A percentile compares a stretch with the other conserved stretches of the same genome.
These are phyloP conservation scores for Rallus crepitans DNA, from an alignment of 2,797 vertebrate species.

Conservation along the genomic window DNA sequence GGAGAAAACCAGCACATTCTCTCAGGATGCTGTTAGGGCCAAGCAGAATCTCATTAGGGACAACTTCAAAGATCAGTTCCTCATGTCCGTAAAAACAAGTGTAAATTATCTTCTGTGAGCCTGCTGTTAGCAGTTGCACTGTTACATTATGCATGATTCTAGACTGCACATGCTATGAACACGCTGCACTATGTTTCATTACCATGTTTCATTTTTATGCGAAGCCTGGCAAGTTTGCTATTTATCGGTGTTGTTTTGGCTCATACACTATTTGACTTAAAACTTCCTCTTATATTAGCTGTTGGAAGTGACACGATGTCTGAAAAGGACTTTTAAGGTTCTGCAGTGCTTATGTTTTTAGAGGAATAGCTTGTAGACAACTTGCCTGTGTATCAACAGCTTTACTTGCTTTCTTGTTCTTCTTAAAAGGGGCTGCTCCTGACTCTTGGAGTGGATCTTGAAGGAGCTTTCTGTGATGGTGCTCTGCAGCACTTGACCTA, in stretches of 20 bases:
- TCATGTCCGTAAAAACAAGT: slow-evolving; percentile 84
- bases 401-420: slow-evolving; percentile 11
- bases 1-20: slow-evolving; percentile 75
- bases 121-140: slow-evolving; percentile 81
- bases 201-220: slow-evolving; percentile 60
- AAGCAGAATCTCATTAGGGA: slow-evolving; percentile 85
- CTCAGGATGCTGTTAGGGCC: slow-evolving; percentile 83
- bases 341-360: slow-evolving; percentile 11
- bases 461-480: slow-evolving; percentile 12
- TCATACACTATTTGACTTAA: slow-evolving; percentile 60
- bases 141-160: slow-evolving; percentile 84
- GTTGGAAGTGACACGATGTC: slow-evolving; percentile 1
- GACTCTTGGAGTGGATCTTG: not conserved
- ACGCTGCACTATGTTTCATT: slow-evolving; percentile 42
- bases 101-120: slow-evolving; percentile 85
- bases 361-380: not conserved
- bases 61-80: slow-evolving; percentile 84
- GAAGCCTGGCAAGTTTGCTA: slow-evolving; percentile 62
- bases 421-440: not conserved
- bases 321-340: slow-evolving; percentile 43
- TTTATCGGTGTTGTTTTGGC: slow-evolving; percentile 69
- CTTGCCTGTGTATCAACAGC: not conserved
- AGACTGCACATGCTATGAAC: slow-evolving; percentile 63
- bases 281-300: slow-evolving; percentile 50
- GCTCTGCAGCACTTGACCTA: not conserved